A percentile compares a stretch with the other conserved stretches of the same genome.
Evolutionary conservation across 1,140 invertebrate species (phyloP).

Genomic region (Bombus confusus): DNA sequence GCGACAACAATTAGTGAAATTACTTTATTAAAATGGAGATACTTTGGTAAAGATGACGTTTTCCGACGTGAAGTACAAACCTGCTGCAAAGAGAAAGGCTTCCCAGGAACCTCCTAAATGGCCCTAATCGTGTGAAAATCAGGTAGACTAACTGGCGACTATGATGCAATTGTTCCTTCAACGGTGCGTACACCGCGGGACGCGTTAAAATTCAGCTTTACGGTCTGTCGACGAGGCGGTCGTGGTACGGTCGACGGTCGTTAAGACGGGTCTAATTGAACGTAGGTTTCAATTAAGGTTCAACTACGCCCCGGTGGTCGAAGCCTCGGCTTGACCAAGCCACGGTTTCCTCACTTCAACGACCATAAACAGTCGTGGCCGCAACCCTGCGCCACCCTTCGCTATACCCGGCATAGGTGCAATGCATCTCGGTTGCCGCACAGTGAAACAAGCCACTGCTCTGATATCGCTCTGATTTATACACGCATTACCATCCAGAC

Average conservation of each 20-base stretch:
- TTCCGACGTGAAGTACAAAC: too few relatives aligned
- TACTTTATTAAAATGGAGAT: too few relatives aligned
- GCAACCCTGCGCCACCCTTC: conserved; percentile 3
- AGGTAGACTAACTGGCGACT: not conserved
- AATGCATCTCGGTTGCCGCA: conserved; percentile 64
- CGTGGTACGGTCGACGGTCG: conserved; percentile 5
- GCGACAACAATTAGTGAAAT: too few relatives aligned
- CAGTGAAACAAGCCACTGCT: conserved; percentile 57
- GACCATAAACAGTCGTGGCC: conserved; percentile 56
- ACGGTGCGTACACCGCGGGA: not conserved
- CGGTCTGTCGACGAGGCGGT: not conserved
- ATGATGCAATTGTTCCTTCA: too few relatives aligned
- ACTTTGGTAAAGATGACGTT: too few relatives aligned
- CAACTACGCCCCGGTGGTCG: conserved; percentile 23
- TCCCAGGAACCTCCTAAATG: not conserved
- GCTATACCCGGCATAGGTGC: conserved; percentile 40
- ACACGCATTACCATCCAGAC: conserved; percentile 68
- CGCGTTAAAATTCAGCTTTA: conserved; percentile 13
- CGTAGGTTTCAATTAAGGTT: conserved; percentile 62
- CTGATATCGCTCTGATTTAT: conserved; percentile 70
- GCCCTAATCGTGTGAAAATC: not conserved
- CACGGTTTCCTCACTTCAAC: conserved; percentile 46
- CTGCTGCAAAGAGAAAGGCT: not conserved
- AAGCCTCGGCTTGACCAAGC: conserved; percentile 22
- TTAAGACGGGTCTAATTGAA: conserved; percentile 59